Base-by-base conservation (phyloP, 2,888 invertebrate genomes). In the Ectropis crepuscularia region DNA sequence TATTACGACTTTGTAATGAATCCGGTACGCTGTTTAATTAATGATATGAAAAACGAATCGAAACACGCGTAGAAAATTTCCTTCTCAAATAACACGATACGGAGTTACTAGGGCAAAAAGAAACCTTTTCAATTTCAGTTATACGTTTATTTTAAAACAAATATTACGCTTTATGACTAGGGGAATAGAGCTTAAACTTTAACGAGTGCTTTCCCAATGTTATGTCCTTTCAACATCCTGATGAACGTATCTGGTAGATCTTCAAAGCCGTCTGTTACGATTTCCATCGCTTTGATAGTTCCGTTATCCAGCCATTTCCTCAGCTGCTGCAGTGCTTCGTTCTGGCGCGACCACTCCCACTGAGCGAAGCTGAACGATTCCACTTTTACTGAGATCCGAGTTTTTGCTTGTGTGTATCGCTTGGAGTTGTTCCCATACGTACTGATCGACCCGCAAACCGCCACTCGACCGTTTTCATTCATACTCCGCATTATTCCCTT, bases 401-500 rank as follows among this genome's bases (percentile, higher is more conserved):
- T 62, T 47, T 65, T 61, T 0, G 69, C 63, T 6, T 62, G 71
- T 57, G 69, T 67, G 2, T 57, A 51, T 6, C 57, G 49, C 6
- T 50, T 63, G 5, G 37, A 5, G n/a, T 47, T 28, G 5, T 65
- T 41, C 0, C 79, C 79, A 75, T 95, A 95, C 0, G 88, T 82
- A 50, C 95, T 94, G 69, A 95, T 95, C 8, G 94, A 87, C 5
- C 95, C 95, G 77, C 95, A 95, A 0, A 94, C 88, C 0, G 95
- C 89, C 28, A 95, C 87, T 28, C 95, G 87, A 0, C 95, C 95
- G 65, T 83, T 86, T 6, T 67, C 62, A 42, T 93, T 95, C 95
- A 95, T 95, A 67, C 93, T 93, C 47, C 86, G 82, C 57, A 95
- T 80, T 10, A 95, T 92, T 0, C 74, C 82, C 16, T 85, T 83